Base-by-base conservation (phyloP, 2,888 invertebrate species). In the Spilosoma lubricipeda region DNA sequence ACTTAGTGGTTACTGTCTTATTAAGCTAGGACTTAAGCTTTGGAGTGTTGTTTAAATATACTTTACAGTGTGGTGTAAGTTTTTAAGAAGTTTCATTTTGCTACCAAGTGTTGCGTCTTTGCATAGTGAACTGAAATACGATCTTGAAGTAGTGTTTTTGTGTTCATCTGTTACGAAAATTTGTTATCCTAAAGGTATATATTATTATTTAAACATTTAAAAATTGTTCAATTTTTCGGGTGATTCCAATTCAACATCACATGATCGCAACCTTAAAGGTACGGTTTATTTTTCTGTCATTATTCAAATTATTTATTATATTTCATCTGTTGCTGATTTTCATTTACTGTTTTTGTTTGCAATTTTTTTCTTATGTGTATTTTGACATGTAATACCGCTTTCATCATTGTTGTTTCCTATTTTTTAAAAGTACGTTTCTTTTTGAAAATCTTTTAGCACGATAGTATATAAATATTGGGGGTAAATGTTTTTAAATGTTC, bases 21-120 rank as follows among this genome's bases (percentile, higher is more conserved):
- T 74, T 82, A 45, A 77, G 73, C 69, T 74, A 72, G 72, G n/a
- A 82, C 80, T 80, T 73, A 78, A 79, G 78, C 77, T 84, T 67
- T 72, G 73, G 71, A 82, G 84, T 86, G 81, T 78, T 81, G 85
- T 86, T 85, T 76, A 30, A 63, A 82, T 77, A 79, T 85, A 88
- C 88, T 89, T 89, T 86, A 76, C 81, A 86, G 93, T 94, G 93
- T 89, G 90, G 94, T 94, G 94, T 85, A 89, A 92, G 90, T 91
- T 92, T 63, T 88, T 80, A 78, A 79, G 74, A 90, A 90, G 91
- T 91, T 89, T 77, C 86, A 86, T 86, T 86, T 86, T 79, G 78
- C 80, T 81, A 82, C 76, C 78, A 75, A 88, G 89, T 90, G 88
- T 67, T 82, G 77, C 72, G 71, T 82, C 66, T 90, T 92, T 91